Evolutionary conservation across 2,113 vertebrate species (phyloP).

Genomic region (Pedionomus torquatus): DNA sequence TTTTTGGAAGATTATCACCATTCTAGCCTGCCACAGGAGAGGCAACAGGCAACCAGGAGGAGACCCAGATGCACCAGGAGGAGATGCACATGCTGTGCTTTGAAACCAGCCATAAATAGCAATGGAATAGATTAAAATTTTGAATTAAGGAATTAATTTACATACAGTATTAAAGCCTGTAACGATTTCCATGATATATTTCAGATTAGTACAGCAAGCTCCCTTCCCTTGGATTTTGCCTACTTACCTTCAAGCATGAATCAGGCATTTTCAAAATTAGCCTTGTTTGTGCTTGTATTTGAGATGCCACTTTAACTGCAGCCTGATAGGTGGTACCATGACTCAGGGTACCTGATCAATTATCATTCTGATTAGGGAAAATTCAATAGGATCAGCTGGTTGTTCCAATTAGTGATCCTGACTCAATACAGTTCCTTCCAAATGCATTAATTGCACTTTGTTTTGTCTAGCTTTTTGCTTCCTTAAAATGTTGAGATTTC

Average conservation of each 20-base stretch:
- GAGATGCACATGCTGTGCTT: neutral
- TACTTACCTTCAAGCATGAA: neutral
- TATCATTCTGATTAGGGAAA: neutral
- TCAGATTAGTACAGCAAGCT: neutral
- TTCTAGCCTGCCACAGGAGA: neutral
- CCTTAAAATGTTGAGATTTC: neutral
- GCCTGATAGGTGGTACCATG: neutral
- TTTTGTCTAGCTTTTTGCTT: neutral
- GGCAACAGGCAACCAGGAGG: neutral
- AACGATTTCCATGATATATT: neutral
- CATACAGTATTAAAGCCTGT: neutral
- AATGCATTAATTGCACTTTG: neutral
- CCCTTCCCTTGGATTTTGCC: neutral
- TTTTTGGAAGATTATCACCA: neutral
- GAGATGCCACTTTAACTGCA: neutral
- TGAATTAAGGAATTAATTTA: neutral
- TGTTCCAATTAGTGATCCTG: neutral
- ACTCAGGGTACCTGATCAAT: neutral
- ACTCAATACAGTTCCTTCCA: neutral
- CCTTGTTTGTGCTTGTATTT: neutral
- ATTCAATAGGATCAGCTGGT: neutral
- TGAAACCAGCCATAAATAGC: neutral
- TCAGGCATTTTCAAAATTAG: neutral
- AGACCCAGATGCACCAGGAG: neutral
- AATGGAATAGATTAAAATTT: neutral